Conservation (phyloP, 2,888 invertebrate genomes). For the Scaptomyza reducta region DNA sequence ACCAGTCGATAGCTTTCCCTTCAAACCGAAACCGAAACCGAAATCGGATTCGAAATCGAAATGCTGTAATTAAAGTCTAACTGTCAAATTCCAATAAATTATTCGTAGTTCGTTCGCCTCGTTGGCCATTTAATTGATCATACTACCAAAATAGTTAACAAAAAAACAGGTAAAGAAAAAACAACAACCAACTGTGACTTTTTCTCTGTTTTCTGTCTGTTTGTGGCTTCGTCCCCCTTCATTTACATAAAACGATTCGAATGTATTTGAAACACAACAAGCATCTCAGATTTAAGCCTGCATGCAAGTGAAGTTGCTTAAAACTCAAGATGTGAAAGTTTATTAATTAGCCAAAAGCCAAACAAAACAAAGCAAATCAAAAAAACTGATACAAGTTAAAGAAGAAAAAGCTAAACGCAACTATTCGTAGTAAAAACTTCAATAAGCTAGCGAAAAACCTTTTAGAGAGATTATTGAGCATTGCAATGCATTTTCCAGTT, state of each 20-base stretch:
- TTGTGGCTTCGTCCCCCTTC: conserved; percentile 22
- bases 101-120: conserved; percentile 33
- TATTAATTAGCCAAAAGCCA: conserved; percentile 67
- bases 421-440: not conserved
- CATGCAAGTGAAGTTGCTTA: conserved; percentile 70
- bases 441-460: not conserved
- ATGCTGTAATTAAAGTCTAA: conserved; percentile 74
- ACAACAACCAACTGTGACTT: conserved; percentile 10
- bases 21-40: not conserved
- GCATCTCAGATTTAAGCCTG: conserved; percentile 19
- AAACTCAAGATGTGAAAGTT: conserved; percentile 69
- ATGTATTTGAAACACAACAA: conserved; percentile 10
- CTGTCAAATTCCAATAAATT: conserved; percentile 67
- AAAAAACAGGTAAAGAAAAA: not conserved
- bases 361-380: conserved; percentile 1
- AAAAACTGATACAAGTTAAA: conserved; percentile 1
- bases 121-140: conserved; percentile 55
- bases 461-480: too few species aligned
- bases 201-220: not conserved
- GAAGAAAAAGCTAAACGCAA: not conserved
- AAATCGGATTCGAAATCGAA: conserved; percentile 35
- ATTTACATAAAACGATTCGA: conserved; percentile 73
- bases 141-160: conserved; percentile 14
- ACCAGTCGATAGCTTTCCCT: conserved; percentile 44
- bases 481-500: too few species aligned